Conservation (phyloP, 2,797 vertebrate genomes). For the Tokudaia muenninki region DNA sequence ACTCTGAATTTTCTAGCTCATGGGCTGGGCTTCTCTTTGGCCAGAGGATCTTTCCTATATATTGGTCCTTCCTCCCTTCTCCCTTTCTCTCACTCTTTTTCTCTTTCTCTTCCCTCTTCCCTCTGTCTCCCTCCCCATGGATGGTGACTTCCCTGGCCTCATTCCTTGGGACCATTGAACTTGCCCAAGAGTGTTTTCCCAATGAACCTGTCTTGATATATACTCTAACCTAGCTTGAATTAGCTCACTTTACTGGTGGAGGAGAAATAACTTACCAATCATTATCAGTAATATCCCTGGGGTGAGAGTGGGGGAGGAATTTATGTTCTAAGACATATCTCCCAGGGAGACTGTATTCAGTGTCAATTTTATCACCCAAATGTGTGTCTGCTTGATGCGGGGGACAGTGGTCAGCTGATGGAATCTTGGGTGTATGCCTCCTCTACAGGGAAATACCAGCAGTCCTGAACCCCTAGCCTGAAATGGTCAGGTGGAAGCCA, state of each 20-base stretch:
- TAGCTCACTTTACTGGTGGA: neutral
- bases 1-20: neutral
- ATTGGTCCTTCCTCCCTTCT: neutral
- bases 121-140: neutral
- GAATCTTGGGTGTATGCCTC: neutral
- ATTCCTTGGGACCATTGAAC: neutral
- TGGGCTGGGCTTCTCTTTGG: neutral
- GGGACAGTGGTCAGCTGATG: neutral
- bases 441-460: neutral
- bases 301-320: neutral
- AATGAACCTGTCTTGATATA: neutral
- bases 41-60: neutral
- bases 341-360: neutral
- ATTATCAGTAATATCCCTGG: neutral
- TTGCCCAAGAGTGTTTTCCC: neutral
- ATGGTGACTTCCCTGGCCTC: neutral
- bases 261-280: neutral
- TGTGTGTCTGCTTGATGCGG: neutral
- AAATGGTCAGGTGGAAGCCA: neutral
- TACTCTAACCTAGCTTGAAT: neutral
- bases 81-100: neutral
- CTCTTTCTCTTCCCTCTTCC: neutral
- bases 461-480: neutral
- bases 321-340: neutral
- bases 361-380: neutral